Base-by-base conservation (phyloP, 2,797 vertebrate species). In the Poeciliopsis presidionis region DNA sequence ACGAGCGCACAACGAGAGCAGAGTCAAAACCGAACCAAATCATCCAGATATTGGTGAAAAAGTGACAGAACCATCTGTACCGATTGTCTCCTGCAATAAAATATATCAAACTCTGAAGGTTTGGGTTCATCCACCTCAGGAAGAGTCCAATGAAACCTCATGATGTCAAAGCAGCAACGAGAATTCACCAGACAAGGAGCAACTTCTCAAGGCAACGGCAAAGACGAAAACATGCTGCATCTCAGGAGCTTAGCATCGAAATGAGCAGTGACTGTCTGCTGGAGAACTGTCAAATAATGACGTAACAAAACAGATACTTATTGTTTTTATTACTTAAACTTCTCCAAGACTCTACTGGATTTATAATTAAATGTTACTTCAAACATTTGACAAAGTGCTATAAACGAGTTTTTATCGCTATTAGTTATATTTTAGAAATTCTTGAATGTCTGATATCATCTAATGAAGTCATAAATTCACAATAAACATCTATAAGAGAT, bases 31-130 rank as follows among this genome's bases (percentile, higher is more conserved):
- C 67, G 77, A 83, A 69, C n/a, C 46, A 45, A 51, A 55, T 57
- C 8, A 63, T 53, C 5, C 51, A 12, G 41, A 7, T 46, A 6
- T 2, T 6, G 16, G 28, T 75, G 20, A 78, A 39, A 57, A 72
- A 74, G 61, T 67, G 80, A 81, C 65, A 61, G 33, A 46, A 74
- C 82, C 90, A 88, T 87, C 82, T 83, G 85, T 63, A 69, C 55
- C 76, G 25, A 78, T 49, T 53, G 69, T 33, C 57, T 33, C 2
- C 57, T 61, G 57, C 28, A 63, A 30, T 18, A 1, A 67, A 41
- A 67, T 12, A 41, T 11, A 6, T 86, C 86, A 90, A 79, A 90
- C 57, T 84, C 77, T 85, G 69, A 74, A 85, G 74, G 86, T 86
- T 65, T 33, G 57, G 84, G 81, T 46, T 69, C 46, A 84, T 77